Percentiles rank a stretch among this genome's conserved stretches.
Conservation (phyloP, 1,140 invertebrate species). For the Macrocentrus cingulum region DNA sequence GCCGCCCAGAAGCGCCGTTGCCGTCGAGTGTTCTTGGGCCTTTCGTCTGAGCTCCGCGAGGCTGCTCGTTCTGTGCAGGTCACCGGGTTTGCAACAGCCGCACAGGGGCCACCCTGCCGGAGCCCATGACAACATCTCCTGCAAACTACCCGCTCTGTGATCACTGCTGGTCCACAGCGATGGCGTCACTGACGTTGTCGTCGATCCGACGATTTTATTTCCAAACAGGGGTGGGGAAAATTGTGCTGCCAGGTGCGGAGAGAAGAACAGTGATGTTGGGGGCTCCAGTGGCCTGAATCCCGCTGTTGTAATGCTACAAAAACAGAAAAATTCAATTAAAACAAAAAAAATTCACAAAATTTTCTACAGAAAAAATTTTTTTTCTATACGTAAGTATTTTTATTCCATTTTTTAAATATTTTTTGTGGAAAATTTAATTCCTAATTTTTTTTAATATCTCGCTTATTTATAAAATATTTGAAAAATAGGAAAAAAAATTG, state of each 20-base stretch:
- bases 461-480: no score
- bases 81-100: constrained; percentile 56
- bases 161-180: constrained; percentile 50
- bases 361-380: no score
- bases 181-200: constrained; percentile 46
- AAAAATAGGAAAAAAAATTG: no score
- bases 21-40: constrained; percentile 88
- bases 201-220: constrained; percentile 49
- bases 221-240: constrained; percentile 80
- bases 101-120: constrained; percentile 51
- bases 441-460: no score
- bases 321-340: no score
- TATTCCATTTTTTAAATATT: no score
- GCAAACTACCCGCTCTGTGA: constrained; percentile 46
- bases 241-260: constrained; percentile 75
- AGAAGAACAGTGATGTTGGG: constrained; percentile 73
- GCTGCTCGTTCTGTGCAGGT: constrained; percentile 66
- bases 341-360: no score
- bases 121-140: constrained; percentile 54
- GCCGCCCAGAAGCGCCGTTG: constrained; percentile 63
- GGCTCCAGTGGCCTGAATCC: constrained; percentile 62
- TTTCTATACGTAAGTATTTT: no score
- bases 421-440: no score
- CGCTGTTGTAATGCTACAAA: constrained; percentile 64
- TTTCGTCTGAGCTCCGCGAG: constrained; percentile 85